Base-by-base conservation (phyloP, 2,888 invertebrate species). In the Candidula unifasciata region DNA sequence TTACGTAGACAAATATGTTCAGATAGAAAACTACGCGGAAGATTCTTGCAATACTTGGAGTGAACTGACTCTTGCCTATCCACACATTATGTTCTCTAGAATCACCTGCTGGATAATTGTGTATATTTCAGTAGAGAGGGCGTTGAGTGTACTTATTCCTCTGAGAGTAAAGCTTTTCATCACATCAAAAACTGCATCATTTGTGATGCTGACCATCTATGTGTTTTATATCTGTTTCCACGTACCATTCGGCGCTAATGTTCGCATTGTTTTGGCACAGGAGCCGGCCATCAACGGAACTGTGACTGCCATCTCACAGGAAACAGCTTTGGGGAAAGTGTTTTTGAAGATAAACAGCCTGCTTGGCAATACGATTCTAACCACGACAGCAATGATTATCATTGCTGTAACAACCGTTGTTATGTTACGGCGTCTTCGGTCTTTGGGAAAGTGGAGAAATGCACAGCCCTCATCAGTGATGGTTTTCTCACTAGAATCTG, bases 21-120 rank as follows among this genome's bases (percentile, higher is more conserved):
- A 16, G 18, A 44, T 54, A 0, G 33, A 71, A 35, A 13, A 37
- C 30, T 52, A 18, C 6, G 21, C 30, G 2, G 33, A 3, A 18
- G 24, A 44, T 5, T 33, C 21, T 33, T 81, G 71, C 44, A 30
- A 30, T 30, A 30, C 33, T 27, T 44, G 30, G 54, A 81, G n/a
- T 21, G 54, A 24, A 13, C 33, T 81, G 30, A 21, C 30, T 1
- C 5, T 33, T 66, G 35, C 60, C 21, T 81, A 81, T 33, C 71
- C 57, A 3, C 81, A 81, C 54, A 44, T 81, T 10, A 71, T 81
- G 33, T 71, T 69, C 33, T 33, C 69, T 21, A 52, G 60, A 5
- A 71, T 69, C 54, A 81, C 71, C 3, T 30, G 52, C 30, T 81
- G 81, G 81, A 69, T 81, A 10, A 71, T 37, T 1, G 81, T 81